Base-by-base conservation (phyloP, 2,113 vertebrate species). In the Mugil cephalus region DNA sequence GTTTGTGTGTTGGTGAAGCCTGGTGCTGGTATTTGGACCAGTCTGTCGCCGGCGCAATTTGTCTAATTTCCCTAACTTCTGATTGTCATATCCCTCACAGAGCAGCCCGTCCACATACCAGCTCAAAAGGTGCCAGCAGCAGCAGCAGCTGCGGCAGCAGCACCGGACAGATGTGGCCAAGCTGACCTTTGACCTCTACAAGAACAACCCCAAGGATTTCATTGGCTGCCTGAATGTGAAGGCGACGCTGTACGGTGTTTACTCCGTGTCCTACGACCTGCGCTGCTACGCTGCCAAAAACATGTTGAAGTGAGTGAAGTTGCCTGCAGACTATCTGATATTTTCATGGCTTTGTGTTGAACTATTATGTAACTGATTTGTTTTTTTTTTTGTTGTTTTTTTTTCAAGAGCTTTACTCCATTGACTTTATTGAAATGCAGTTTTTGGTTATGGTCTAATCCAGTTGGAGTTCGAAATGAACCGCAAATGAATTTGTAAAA, bases 171-270 rank as follows among this genome's bases (percentile, higher is more conserved):
- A 98, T 1, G 95, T 99, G 10, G 97, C 95, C 47, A 94, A 93
- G 0, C 10, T 99, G 78, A 98, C 96, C 2, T 95, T 99, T 0
- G 95, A 98, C 87, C 93, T 99, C 17, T 98, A 99, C 85, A 99
- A 99, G 89, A 94, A 94, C 81, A 94, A 93, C 79, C 98, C 97
- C 0, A 92, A 81, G 62, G 97, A 99, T 86, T 94, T 98, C 88
- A 94, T 96, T 30, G 96, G 98, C 73, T 98, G 96, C 87, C 90
- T 98, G 89, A 98, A 96, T 0, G 80, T 99, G 80, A 98, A 98
- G 62, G 96, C 96, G 0, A 98, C 97, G 0, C 93, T 99, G 50
- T 98, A 99, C 0, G 95, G 97, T 35, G 94, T 88, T 3, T 99
- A 99, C 77, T 94, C 95, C 2, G 75, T 99, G 78, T 97, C 97